phyloP scores from a whole-genome alignment of 2,888 invertebrate species.

The Lasius platythorax region DNA sequence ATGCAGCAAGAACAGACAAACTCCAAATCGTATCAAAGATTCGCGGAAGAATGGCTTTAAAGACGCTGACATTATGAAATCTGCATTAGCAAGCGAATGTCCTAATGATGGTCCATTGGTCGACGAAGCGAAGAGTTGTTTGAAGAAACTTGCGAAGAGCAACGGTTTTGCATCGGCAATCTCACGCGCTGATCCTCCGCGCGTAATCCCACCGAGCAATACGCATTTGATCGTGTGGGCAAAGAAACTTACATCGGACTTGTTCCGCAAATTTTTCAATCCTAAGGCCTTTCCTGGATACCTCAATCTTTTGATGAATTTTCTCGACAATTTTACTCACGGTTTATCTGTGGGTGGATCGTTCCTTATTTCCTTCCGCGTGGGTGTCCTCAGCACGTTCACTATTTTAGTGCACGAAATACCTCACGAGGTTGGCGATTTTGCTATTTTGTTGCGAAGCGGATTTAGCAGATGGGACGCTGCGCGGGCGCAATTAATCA shows the following conservation, averaged over 20 bases:
- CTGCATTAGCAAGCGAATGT: constrained; percentile 49
- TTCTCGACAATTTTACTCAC: constrained; percentile 99
- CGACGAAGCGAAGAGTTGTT: constrained; percentile 58
- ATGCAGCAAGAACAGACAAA: constrained; percentile 53
- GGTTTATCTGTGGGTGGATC: constrained; percentile 99
- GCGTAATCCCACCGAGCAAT: constrained; percentile 6
- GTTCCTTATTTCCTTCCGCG: constrained; percentile 95
- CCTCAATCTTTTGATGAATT: constrained; percentile 97
- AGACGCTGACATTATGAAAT: constrained; percentile 58
- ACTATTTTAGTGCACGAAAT: constrained; percentile 98
- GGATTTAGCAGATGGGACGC: constrained; percentile 98
- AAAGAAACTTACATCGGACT: constrained; percentile 10
- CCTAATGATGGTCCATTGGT: constrained; percentile 43
- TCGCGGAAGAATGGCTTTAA: constrained; percentile 68
- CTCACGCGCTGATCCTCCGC: background rate
- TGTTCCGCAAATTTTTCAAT: constrained; percentile 35
- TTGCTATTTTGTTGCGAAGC: constrained; percentile 96
- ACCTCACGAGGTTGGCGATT: constrained; percentile 99
- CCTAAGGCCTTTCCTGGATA: constrained; percentile 90
- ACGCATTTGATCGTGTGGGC: background rate
- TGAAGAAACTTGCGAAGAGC: constrained; percentile 61
- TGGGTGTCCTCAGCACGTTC: constrained; percentile 96
- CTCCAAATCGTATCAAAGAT: constrained; percentile 52
- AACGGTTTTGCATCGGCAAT: constrained; percentile 58
- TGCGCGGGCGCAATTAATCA: constrained; percentile 96